Conservation (phyloP, 2,113 vertebrate species). For the Rhabdornis inornatus region DNA sequence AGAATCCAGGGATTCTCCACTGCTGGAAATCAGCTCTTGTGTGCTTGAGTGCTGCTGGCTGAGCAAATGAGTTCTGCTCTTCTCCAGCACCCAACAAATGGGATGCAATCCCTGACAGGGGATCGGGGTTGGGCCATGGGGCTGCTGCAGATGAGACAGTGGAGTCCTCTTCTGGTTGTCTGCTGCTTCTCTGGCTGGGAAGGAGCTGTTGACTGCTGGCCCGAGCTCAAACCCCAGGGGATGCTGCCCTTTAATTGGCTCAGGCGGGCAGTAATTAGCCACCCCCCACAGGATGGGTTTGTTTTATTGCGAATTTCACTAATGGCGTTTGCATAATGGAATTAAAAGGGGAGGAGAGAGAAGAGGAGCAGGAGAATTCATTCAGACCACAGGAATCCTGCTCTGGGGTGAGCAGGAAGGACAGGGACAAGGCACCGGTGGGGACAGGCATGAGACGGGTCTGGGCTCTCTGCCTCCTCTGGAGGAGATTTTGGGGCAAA, state of each 20-base stretch:
- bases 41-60: background rate
- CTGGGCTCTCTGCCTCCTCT: background rate
- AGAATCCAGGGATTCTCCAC: background rate
- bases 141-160: rapidly evolving
- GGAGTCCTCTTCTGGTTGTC: background rate
- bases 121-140: rapidly evolving
- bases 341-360: background rate
- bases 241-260: background rate
- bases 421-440: rapidly evolving
- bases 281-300: background rate
- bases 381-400: background rate
- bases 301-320: background rate
- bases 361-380: background rate
- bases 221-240: rapidly evolving
- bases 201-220: background rate
- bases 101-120: background rate
- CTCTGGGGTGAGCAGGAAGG: background rate
- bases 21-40: background rate
- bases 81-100: background rate
- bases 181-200: background rate
- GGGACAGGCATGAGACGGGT: rapidly evolving
- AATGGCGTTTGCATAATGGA: background rate
- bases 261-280: background rate
- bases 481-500: background rate
- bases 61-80: background rate